phyloP scores from a whole-genome alignment of 2,113 vertebrate genomes.

The Etia nguti region DNA sequence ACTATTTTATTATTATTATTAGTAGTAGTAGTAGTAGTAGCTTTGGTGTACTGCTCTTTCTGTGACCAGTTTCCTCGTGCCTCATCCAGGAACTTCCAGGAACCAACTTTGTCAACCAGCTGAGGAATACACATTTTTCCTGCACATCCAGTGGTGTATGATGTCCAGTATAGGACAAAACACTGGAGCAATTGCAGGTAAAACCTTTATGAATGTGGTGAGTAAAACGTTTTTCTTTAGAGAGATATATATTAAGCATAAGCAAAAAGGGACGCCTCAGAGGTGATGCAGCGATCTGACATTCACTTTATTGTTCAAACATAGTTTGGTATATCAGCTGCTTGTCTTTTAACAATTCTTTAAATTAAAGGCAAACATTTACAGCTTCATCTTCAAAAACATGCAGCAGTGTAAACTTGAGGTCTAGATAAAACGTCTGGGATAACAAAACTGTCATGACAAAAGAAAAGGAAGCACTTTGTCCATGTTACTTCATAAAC shows the following conservation, averaged over 20 bases:
- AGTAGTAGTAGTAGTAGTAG: not conserved
- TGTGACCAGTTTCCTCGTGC: fast-evolving
- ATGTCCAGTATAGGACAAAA: not conserved
- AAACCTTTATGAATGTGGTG: not conserved
- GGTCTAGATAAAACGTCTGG: conserved; percentile 39
- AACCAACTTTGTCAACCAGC: not conserved
- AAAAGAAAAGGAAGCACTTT: conserved; percentile 1
- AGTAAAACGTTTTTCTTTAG: not conserved
- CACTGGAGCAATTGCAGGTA: not conserved
- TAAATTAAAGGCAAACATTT: conserved; percentile 62
- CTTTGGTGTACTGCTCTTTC: not conserved
- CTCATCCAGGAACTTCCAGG: not conserved
- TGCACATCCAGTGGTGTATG: not conserved
- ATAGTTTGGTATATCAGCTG: conserved; percentile 70
- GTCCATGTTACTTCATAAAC: not conserved
- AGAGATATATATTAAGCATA: not conserved
- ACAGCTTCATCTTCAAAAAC: conserved; percentile 59
- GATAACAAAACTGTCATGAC: conserved; percentile 9
- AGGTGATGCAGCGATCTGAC: conserved; percentile 30
- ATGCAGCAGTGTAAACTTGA: conserved; percentile 65
- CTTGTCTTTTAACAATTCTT: conserved; percentile 45
- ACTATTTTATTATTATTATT: not conserved
- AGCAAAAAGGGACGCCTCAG: not conserved
- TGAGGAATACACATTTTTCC: not conserved
- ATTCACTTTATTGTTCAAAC: conserved; percentile 73